These are phyloP conservation scores for Laticauda colubrina DNA, from an alignment of 2,113 vertebrate species.

Conservation along the genomic window DNA sequence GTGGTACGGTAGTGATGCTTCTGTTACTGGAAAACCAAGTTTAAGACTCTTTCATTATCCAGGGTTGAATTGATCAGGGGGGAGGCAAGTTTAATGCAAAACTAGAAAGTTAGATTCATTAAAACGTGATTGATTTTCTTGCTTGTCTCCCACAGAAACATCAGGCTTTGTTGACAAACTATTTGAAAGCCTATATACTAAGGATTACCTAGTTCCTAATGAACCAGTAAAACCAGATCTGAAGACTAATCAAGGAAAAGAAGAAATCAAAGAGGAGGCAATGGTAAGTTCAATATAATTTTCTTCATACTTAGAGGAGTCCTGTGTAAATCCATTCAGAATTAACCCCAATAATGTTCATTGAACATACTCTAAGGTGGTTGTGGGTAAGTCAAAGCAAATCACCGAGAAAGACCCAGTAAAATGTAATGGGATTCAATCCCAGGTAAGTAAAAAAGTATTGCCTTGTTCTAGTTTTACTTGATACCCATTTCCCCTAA, in stretches of 20 bases:
- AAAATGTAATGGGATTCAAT: not conserved
- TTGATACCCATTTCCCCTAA: not conserved
- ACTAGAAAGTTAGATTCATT: not conserved
- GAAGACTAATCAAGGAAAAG: slow-evolving; percentile 80
- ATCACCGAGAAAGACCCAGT: not conserved
- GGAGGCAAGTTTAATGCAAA: not conserved
- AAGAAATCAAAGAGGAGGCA: slow-evolving; percentile 83
- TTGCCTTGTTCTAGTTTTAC: not conserved
- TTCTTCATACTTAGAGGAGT: not conserved
- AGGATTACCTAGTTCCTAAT: slow-evolving; percentile 86
- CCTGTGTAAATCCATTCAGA: not conserved
- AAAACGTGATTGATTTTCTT: slow-evolving; percentile 15
- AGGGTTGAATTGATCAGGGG: not conserved
- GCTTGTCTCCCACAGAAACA: slow-evolving; percentile 81
- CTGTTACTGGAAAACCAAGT: not conserved
- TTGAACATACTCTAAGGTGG: not conserved
- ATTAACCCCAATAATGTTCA: not conserved
- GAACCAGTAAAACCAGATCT: slow-evolving; percentile 83
- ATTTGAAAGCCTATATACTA: slow-evolving; percentile 93
- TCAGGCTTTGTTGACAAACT: slow-evolving; percentile 97
- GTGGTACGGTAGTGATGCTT: not conserved
- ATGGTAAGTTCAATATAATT: slow-evolving; percentile 23
- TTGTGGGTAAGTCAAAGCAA: not conserved
- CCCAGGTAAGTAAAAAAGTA: not conserved
- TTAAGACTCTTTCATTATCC: not conserved